Evolutionary conservation across 92 coral and sea anemone genomes (phyloP), one percentile per base, ranked within the genome.

Genomic region (Actinernus sp.): DNA sequence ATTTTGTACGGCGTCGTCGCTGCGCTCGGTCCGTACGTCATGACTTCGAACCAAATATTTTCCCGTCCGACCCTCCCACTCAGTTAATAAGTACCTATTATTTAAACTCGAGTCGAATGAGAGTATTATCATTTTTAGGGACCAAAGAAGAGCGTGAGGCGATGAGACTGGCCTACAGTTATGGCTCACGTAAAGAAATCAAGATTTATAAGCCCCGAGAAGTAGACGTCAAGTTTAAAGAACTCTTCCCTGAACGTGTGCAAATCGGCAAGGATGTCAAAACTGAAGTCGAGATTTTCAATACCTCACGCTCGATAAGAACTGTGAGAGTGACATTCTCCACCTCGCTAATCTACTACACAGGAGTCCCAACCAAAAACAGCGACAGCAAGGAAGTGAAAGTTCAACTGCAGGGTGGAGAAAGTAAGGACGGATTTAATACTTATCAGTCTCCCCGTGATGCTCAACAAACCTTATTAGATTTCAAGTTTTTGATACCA

Each of bases 101-200:
- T n/a, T n/a, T n/a, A n/a, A n/a, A n/a, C n/a, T n/a, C n/a, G n/a
- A n/a, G n/a, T n/a, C n/a, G n/a, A n/a, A n/a, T n/a, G n/a, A n/a
- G n/a, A n/a, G n/a, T n/a, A n/a, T n/a, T n/a, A n/a, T n/a, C n/a
- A n/a, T n/a, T n/a, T n/a, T n/a, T n/a, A 80, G 87, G 87, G 18
- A 39, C 87, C 33, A 26, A 30, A 2, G 58, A 73, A 30, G 92
- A 85, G 33, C 61, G 88, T 28, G 48, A 67, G 20, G 83, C 83
- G 1, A 81, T 73, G 21, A 62, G 26, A 5, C 50, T 68, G 13
- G 92, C 95, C n/a, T 21, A 83, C 58, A 84, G 76, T 47, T 83
- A 82, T 47, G 76, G 95, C 49, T 43, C 71, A 33, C 70, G 88
- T 1, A 58, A 18, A 25, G 77, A 74, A 43, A 30, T 38, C 18